phyloP scores from a whole-genome alignment of 2,888 invertebrate genomes.

The Aphidoletes aphidimyza region DNA sequence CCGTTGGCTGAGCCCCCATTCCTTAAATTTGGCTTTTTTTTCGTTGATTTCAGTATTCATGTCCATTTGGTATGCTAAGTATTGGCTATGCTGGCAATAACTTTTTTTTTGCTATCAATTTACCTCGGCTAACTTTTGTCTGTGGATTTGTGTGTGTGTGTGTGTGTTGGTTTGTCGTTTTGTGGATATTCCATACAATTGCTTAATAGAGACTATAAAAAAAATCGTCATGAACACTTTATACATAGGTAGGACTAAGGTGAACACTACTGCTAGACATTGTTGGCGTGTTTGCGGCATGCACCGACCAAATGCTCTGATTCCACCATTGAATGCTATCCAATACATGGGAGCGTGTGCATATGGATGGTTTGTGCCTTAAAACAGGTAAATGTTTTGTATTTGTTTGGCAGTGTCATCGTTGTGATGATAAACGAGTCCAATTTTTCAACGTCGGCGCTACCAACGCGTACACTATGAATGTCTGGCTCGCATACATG shows the following conservation, averaged over 20 bases:
- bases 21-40: neutral
- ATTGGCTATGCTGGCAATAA: constrained; percentile 24
- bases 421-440: constrained; percentile 53
- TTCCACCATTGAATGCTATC: neutral
- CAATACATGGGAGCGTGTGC: neutral
- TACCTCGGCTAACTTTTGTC: neutral
- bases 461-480: constrained; percentile 23
- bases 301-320: neutral
- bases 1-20: neutral
- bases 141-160: too few species aligned
- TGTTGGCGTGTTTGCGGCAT: neutral
- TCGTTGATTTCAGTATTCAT: neutral
- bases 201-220: neutral
- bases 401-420: constrained; percentile 49
- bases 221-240: neutral
- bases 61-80: constrained; percentile 28
- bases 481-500: neutral
- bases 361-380: neutral
- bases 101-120: neutral
- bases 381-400: constrained; percentile 37
- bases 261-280: neutral
- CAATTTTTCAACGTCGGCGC: constrained; percentile 53
- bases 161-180: too few species aligned
- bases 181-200: too few species aligned
- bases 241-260: neutral